phyloP scores from a whole-genome alignment of 2,888 invertebrate genomes.

The Dolichopus griseipennis region DNA sequence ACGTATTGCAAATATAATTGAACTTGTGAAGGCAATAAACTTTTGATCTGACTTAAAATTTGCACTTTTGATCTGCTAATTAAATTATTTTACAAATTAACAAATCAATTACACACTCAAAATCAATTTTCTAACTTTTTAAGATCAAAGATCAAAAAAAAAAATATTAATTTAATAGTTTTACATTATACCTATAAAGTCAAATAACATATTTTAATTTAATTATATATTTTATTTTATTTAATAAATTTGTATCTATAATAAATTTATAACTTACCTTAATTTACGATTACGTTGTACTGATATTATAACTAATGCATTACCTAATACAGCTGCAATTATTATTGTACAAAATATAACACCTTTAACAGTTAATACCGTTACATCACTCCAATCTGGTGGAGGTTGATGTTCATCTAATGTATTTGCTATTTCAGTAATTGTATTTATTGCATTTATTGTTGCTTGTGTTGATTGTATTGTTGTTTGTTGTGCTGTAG shows the following conservation, averaged over 20 bases:
- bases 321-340: conserved; percentile 80
- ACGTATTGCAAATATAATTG: no score
- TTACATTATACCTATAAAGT: no score
- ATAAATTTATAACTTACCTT: conserved; percentile 34
- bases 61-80: no score
- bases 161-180: no score
- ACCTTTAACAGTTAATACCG: conserved; percentile 60
- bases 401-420: conserved; percentile 79
- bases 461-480: not conserved
- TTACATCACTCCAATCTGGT: conserved; percentile 47
- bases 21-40: no score
- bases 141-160: no score
- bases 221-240: no score
- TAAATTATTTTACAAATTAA: no score
- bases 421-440: conserved; percentile 44
- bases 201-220: no score
- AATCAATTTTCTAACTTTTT: no score
- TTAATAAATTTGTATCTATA: not conserved
- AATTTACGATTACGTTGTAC: conserved; percentile 44
- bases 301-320: conserved; percentile 65
- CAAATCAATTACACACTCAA: no score
- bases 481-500: not conserved
- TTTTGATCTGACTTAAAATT: no score
- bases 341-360: conserved; percentile 80
- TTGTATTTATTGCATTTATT: not conserved